A percentile compares a stretch with the other conserved stretches of the same genome.
Evolutionary conservation across 2,797 vertebrate species (phyloP).

Genomic region (Coccyzus lansbergi): DNA sequence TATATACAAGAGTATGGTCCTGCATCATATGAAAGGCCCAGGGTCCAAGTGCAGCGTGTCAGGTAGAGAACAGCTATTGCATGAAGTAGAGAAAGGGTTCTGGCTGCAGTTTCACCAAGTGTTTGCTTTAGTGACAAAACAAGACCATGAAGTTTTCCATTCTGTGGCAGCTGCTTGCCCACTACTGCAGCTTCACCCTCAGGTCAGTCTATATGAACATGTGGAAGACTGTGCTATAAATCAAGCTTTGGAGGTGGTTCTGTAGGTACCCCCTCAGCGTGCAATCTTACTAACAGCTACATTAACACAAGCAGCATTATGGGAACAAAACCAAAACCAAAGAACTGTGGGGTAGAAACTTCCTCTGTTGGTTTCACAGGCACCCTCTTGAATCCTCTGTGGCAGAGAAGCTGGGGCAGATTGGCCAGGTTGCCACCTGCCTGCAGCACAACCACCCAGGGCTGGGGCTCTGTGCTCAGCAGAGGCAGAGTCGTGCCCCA

Average conservation of each 20-base stretch:
- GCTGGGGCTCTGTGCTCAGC: background rate
- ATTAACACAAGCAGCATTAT: background rate
- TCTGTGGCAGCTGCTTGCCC: background rate
- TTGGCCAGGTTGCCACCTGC: background rate
- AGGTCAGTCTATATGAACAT: background rate
- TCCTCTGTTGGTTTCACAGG: background rate
- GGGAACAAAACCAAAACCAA: background rate
- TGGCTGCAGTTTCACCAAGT: background rate
- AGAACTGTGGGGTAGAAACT: background rate
- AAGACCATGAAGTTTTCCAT: background rate
- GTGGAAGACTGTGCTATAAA: background rate
- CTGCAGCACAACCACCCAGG: background rate
- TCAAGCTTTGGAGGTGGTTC: background rate
- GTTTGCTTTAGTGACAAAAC: background rate
- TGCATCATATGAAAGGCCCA: background rate
- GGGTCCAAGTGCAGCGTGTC: fast-evolving
- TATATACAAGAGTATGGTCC: background rate
- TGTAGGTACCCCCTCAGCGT: background rate
- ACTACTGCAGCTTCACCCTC: background rate
- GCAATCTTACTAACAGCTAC: background rate
- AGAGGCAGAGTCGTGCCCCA: background rate
- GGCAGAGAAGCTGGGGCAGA: background rate
- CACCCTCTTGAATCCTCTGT: background rate
- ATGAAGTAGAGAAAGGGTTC: background rate
- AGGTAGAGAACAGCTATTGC: background rate